These are phyloP conservation scores for Mimumesa dahlbomi DNA, from an alignment of 2,888 invertebrate genomes.

Conservation along the genomic window DNA sequence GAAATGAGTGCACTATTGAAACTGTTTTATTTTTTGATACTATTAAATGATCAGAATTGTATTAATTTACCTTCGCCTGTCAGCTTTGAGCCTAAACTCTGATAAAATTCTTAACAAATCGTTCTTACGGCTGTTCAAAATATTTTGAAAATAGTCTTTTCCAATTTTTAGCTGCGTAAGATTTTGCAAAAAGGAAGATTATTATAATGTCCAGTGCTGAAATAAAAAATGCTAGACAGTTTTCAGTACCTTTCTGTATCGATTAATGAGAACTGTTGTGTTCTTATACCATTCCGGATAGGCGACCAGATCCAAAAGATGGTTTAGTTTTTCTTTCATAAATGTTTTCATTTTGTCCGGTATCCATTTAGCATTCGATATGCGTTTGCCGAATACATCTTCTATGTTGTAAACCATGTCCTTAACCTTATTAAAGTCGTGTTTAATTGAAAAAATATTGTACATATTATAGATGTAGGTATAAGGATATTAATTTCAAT, in stretches of 20 bases:
- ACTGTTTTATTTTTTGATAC: too few species aligned
- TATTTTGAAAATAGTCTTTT: slow-evolving; percentile 51
- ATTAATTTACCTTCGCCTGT: slow-evolving; percentile 35
- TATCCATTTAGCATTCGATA: slow-evolving; percentile 47
- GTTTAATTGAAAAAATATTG: too few species aligned
- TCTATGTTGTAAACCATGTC: slow-evolving; percentile 44
- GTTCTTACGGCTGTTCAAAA: slow-evolving; percentile 38
- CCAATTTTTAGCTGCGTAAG: too few species aligned
- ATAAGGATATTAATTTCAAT: too few species aligned
- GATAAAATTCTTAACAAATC: slow-evolving; percentile 3
- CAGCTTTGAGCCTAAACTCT: background rate
- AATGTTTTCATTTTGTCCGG: slow-evolving; percentile 23
- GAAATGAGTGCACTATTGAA: too few species aligned
- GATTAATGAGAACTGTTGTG: slow-evolving; percentile 28
- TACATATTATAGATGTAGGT: too few species aligned
- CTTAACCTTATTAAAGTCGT: slow-evolving; percentile 28
- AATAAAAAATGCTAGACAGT: background rate
- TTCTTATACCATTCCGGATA: slow-evolving; percentile 60
- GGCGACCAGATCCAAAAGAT: slow-evolving; percentile 39
- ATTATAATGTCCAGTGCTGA: too few species aligned
- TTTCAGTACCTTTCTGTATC: slow-evolving; percentile 47
- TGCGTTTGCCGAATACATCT: slow-evolving; percentile 32
- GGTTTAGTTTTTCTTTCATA: slow-evolving; percentile 43
- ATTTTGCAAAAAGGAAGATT: too few species aligned
- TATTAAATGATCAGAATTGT: background rate